These are phyloP conservation scores for Leptosomus discolor DNA, from an alignment of 2,113 vertebrate genomes.

Conservation along the genomic window DNA sequence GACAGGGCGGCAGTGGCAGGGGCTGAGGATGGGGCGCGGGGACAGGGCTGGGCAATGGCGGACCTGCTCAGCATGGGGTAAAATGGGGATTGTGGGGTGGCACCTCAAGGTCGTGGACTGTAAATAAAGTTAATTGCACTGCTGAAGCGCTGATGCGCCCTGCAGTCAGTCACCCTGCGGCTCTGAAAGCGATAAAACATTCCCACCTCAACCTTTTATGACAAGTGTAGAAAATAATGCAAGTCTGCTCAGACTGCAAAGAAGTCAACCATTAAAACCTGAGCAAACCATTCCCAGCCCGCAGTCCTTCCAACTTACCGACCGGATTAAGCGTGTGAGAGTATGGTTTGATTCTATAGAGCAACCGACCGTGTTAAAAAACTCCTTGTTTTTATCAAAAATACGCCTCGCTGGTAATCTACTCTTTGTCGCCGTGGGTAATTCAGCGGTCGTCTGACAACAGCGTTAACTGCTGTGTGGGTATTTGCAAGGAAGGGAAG, in stretches of 20 bases:
- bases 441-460: accelerated
- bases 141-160: accelerated
- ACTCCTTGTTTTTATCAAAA: background rate
- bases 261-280: background rate
- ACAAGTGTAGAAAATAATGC: background rate
- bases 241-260: accelerated
- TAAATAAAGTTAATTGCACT: background rate
- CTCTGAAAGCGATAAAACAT: background rate
- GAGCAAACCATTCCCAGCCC: background rate
- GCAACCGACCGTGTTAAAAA: background rate
- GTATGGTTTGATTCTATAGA: background rate
- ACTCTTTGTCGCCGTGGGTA: background rate
- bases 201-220: background rate
- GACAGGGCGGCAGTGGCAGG: background rate
- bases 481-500: background rate
- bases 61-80: background rate
- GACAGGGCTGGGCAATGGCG: background rate
- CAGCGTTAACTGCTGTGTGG: background rate
- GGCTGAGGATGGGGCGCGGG: background rate
- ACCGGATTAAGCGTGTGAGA: accelerated
- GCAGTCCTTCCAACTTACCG: background rate
- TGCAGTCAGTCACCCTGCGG: background rate
- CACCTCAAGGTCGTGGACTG: background rate
- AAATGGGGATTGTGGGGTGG: background rate
- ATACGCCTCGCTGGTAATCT: accelerated